Base-by-base conservation (phyloP, 1,140 invertebrate genomes). In the Musca domestica region DNA sequence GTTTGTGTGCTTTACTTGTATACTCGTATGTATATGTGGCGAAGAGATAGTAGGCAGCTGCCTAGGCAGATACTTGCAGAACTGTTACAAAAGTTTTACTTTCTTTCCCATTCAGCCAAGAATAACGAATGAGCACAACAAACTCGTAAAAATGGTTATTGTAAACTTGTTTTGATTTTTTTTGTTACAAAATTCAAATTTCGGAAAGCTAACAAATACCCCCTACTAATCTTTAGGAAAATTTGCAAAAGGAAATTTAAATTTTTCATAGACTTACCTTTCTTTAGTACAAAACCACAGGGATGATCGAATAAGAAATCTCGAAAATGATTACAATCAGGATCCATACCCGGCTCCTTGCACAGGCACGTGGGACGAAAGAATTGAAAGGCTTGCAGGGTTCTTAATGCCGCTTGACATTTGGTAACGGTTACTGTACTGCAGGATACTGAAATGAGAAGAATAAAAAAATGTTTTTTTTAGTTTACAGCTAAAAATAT, bases 301-400 rank as follows among this genome's bases (percentile, higher is more conserved):
- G 93, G 93, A 86, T 95, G 94, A 83, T 95, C 93, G 81, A 95
- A 95, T 63, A 95, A 87, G 80, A 94, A 95, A 83, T 95, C 92
- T 76, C 92, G 88, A 85, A 95, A 95, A 74, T 90, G 91, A 85
- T 94, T 95, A 83, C 94, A 95, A 74, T 94, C 92, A 69, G 91
- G 93, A 84, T 95, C 94, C 72, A 93, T 87, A 81, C 91, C 90
- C 9, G 92, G 93, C 76, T 95, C 93, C 69, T 90, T 88, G 84
- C 94, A 95, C 73, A 95, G 89, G 83, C 94, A 95, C 71, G 93
- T 95, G 72, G 94, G 94, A 76, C 91, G 90, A 86, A 95, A 95
- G 87, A 94, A 95, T 71, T 92, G 90, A 82, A 95, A 95, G 58
- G 92, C 91, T 85, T 94, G 92, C 64, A 95, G 85, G 23, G 92